Evolutionary conservation across 2,113 vertebrate species (phyloP).

Genomic region (Diadophis punctatus): DNA sequence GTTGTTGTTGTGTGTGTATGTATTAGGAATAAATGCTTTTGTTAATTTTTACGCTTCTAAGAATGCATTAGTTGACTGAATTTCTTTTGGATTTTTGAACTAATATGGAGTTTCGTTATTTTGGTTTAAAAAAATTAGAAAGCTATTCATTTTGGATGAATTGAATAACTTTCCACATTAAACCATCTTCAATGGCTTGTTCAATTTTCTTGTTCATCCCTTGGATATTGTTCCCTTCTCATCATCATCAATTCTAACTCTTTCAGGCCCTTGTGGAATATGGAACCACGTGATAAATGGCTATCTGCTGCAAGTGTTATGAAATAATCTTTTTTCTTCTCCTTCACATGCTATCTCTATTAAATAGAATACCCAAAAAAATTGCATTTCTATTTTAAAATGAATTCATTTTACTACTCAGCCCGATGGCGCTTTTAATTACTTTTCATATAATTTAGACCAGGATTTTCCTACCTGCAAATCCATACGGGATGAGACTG

Average conservation of each 20-base stretch:
- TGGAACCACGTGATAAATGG: neutral
- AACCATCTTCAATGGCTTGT: neutral
- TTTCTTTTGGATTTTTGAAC: neutral
- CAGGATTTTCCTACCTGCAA: neutral
- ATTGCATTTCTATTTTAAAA: neutral
- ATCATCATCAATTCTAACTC: neutral
- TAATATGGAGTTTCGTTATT: neutral
- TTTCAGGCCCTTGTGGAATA: neutral
- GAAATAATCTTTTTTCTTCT: neutral
- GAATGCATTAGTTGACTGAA: neutral
- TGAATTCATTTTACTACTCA: neutral
- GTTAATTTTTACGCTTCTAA: neutral
- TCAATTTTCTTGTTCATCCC: neutral
- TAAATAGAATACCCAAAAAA: neutral
- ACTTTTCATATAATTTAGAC: neutral
- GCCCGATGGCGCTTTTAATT: neutral
- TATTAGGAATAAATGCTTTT: neutral
- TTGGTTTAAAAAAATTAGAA: constrained; percentile 2
- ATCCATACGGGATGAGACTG: neutral
- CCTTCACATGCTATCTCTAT: neutral
- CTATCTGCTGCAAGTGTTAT: neutral
- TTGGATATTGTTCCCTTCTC: neutral
- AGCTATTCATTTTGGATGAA: neutral
- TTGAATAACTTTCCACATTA: neutral
- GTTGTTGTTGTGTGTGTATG: neutral